phyloP scores from a whole-genome alignment of 1,140 invertebrate species.

The Danaus plexippus region DNA sequence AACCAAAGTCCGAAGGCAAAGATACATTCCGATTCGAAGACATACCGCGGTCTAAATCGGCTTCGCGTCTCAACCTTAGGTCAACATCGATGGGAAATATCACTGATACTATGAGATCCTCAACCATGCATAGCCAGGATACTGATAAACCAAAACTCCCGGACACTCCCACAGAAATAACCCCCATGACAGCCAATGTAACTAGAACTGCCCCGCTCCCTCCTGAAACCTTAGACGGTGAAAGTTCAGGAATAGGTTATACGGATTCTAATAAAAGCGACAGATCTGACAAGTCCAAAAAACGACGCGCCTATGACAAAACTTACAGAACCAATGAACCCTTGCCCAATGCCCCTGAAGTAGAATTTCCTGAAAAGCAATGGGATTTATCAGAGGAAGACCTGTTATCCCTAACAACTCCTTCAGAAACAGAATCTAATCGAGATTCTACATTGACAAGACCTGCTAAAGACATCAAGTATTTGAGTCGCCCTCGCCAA shows the following conservation, averaged over 20 bases:
- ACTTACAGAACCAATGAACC: constrained; percentile 88
- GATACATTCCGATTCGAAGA: constrained; percentile 59
- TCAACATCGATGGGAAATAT: constrained; percentile 68
- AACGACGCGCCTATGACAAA: constrained; percentile 81
- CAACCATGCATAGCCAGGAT: constrained; percentile 46
- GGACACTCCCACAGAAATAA: constrained; percentile 51
- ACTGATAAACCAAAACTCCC: constrained; percentile 47
- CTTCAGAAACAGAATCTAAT: constrained; percentile 73
- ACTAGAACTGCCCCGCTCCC: constrained; percentile 47
- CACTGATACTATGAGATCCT: constrained; percentile 64
- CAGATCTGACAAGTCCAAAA: constrained; percentile 71
- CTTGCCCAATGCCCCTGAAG: constrained; percentile 79
- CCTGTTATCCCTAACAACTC: constrained; percentile 71
- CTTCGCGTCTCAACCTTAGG: constrained; percentile 72
- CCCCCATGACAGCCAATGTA: constrained; percentile 30
- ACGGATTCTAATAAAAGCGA: constrained; percentile 60
- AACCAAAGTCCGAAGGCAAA: constrained; percentile 63
- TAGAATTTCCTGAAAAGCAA: constrained; percentile 84
- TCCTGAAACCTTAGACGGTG: constrained; percentile 42
- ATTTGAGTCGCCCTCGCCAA: constrained; percentile 65
- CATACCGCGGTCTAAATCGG: constrained; percentile 68
- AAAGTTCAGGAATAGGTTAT: constrained; percentile 62
- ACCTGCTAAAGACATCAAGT: constrained; percentile 74
- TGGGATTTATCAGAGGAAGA: constrained; percentile 82
- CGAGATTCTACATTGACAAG: constrained; percentile 67